Conservation (phyloP, 53 echinoderm and acorn worm species). For the Echinarachnius parma region DNA sequence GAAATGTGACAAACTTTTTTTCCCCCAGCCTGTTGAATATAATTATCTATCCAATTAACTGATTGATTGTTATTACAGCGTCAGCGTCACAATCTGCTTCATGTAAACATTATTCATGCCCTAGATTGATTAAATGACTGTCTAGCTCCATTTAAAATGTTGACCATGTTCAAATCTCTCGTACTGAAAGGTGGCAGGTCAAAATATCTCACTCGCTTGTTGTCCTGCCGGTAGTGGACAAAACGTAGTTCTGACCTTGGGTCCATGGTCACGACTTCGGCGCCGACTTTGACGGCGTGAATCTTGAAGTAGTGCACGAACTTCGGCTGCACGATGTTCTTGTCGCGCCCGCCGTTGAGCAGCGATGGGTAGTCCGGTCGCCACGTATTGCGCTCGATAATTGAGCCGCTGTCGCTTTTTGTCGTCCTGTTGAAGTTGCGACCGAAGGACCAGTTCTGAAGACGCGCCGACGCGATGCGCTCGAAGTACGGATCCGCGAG, state of each 20-base stretch:
- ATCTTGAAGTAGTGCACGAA: conserved; percentile 78
- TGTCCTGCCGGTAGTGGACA: conserved; percentile 71
- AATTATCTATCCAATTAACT: too few relatives aligned
- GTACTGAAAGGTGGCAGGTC: conserved; percentile 57
- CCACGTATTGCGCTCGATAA: conserved; percentile 62
- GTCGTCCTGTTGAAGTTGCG: conserved; percentile 9
- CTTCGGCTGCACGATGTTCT: conserved; percentile 67
- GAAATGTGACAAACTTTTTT: too few relatives aligned
- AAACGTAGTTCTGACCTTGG: conserved; percentile 55
- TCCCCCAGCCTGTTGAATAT: too few relatives aligned
- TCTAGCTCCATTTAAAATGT: not conserved
- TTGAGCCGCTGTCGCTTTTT: conserved; percentile 18
- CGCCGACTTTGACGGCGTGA: conserved; percentile 66
- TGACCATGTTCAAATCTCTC: conserved; percentile 64
- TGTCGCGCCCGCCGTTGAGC: conserved; percentile 68
- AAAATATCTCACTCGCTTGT: conserved; percentile 53
- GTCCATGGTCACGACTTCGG: conserved; percentile 35
- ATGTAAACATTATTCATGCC: too few relatives aligned
- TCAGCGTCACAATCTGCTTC: too few relatives aligned
- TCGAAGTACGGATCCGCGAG: conserved; percentile 29
- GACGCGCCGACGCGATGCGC: conserved; percentile 41
- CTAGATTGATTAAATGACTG: too few relatives aligned
- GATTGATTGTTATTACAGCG: too few relatives aligned
- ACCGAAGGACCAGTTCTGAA: conserved; percentile 80
- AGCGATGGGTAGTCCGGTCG: conserved; percentile 55